These are phyloP conservation scores for Condylura cristata DNA, from an alignment of 2,113 vertebrate species.

Conservation along the genomic window DNA sequence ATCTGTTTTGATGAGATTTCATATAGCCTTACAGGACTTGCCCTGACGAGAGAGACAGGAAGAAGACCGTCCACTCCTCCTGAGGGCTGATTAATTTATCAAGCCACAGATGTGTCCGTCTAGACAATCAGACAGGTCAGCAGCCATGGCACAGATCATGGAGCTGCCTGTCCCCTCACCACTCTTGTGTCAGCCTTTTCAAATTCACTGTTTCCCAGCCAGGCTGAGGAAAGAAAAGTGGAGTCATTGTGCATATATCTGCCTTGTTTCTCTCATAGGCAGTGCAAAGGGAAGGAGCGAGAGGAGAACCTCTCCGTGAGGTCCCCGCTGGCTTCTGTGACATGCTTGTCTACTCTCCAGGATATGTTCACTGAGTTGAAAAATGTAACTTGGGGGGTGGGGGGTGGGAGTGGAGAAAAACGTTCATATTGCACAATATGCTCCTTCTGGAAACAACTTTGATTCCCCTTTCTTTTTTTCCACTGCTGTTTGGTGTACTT, in stretches of 20 bases:
- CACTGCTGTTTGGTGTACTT: neutral
- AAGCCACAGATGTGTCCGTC: neutral
- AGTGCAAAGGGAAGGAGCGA: neutral
- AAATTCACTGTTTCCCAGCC: neutral
- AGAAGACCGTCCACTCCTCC: neutral
- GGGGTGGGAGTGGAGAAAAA: neutral
- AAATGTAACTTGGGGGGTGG: neutral
- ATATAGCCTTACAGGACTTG: neutral
- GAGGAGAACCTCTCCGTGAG: neutral
- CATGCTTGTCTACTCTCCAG: neutral
- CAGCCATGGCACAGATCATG: neutral
- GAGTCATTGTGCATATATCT: neutral
- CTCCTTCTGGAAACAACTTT: neutral
- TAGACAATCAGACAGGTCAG: neutral
- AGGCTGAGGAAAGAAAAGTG: neutral
- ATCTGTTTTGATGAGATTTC: neutral
- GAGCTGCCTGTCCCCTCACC: neutral
- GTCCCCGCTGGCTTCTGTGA: neutral
- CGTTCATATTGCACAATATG: neutral
- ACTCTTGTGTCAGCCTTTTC: neutral
- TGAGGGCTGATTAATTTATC: neutral
- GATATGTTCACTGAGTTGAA: neutral
- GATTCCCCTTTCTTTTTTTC: neutral
- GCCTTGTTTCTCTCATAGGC: neutral
- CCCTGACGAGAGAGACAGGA: neutral